Evolutionary conservation across 2,888 invertebrate genomes (phyloP).

Genomic region (Pilophorus perplexus): DNA sequence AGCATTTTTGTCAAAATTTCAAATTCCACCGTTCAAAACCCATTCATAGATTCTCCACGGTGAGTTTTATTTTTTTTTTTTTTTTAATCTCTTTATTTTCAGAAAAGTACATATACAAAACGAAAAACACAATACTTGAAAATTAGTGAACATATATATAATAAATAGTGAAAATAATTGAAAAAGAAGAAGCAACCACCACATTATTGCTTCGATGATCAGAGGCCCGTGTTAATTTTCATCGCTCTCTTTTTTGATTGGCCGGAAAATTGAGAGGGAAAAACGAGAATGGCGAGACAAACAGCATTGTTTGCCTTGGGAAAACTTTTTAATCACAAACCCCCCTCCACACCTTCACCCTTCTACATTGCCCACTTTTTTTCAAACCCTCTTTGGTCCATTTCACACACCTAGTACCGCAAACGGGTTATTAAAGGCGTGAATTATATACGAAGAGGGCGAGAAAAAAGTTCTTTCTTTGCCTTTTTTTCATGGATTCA

Average conservation of each 20-base stretch:
- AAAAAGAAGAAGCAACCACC: not conserved
- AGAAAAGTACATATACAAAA: too few relatives aligned
- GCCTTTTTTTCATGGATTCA: too few relatives aligned
- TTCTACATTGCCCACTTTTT: not conserved
- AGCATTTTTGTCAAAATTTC: too few relatives aligned
- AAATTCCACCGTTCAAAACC: too few relatives aligned
- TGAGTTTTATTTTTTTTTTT: too few relatives aligned
- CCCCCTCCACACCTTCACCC: too few relatives aligned
- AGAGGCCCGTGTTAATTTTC: conserved; percentile 16
- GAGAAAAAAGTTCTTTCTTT: too few relatives aligned
- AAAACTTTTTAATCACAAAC: conserved; percentile 22
- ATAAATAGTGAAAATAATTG: too few relatives aligned
- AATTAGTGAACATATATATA: too few relatives aligned
- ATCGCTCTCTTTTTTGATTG: conserved; percentile 15
- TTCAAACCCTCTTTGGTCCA: conserved; percentile 13
- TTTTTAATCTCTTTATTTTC: too few relatives aligned
- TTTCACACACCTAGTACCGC: not conserved
- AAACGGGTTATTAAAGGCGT: conserved; percentile 20
- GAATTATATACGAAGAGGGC: conserved; percentile 11
- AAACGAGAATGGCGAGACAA: not conserved
- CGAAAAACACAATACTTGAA: too few relatives aligned
- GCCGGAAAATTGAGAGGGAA: conserved; percentile 9
- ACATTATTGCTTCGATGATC: conserved; percentile 11
- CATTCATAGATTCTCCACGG: too few relatives aligned
- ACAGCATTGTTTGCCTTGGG: conserved; percentile 18